Percentiles rank a stretch among this genome's conserved stretches.
phyloP scores from a whole-genome alignment of 1,140 invertebrate genomes.

The Zaprionus taronus region DNA sequence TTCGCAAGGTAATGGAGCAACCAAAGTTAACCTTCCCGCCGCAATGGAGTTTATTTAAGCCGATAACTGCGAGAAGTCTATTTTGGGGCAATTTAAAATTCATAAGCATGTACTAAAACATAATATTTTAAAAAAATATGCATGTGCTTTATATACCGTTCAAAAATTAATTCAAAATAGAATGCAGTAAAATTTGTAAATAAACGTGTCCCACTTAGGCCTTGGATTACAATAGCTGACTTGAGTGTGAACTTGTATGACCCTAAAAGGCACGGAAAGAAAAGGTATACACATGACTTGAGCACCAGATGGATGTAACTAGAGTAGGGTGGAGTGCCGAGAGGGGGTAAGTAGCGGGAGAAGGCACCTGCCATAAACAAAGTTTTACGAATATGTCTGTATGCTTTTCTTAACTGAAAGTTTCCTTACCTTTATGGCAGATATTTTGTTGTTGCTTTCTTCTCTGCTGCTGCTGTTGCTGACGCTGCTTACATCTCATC shows the following conservation, averaged over 20 bases:
- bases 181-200: background rate
- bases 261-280: background rate
- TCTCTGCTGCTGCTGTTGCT: conserved; percentile 3
- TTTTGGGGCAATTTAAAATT: background rate
- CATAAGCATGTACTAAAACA: background rate
- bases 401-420: conserved; percentile 68
- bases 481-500: conserved; percentile 55
- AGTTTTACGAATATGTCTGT: conserved; percentile 49
- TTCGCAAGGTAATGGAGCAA: background rate
- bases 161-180: background rate
- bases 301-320: background rate
- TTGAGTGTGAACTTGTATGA: background rate
- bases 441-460: conserved; percentile 29
- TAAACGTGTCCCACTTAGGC: background rate
- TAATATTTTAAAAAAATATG: background rate
- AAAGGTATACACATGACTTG: background rate
- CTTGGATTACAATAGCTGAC: background rate
- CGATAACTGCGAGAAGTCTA: background rate
- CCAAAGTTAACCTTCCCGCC: background rate
- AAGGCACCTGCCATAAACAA: conserved; percentile 34
- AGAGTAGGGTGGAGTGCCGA: too few species aligned
- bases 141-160: background rate
- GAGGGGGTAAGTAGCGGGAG: background rate
- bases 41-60: background rate
- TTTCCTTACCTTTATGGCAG: conserved; percentile 60